phyloP scores from a whole-genome alignment of 1,140 invertebrate species.

The Steinernema feltiae region DNA sequence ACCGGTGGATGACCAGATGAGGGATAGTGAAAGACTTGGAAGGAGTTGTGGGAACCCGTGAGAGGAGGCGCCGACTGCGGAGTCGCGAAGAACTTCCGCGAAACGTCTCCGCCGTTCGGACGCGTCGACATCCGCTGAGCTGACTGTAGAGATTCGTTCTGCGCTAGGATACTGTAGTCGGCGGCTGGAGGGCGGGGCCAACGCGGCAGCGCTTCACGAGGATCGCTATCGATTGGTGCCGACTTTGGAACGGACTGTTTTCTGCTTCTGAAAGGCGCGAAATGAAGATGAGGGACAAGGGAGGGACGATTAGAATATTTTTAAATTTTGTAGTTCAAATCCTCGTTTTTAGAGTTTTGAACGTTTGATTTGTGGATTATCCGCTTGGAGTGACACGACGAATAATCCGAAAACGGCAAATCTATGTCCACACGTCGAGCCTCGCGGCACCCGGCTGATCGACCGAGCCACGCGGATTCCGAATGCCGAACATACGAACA shows the following conservation, averaged over 20 bases:
- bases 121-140: background rate
- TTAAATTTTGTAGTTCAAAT: no score
- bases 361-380: no score
- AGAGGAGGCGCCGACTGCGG: background rate
- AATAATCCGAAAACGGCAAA: no score
- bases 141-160: background rate
- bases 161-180: background rate
- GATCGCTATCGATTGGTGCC: slow-evolving; percentile 2
- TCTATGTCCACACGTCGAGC: no score
- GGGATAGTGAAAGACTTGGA: background rate
- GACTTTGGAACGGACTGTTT: slow-evolving; percentile 6
- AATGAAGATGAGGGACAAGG: background rate
- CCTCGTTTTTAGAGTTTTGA: no score
- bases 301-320: no score
- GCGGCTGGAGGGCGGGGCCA: background rate
- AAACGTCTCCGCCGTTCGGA: background rate
- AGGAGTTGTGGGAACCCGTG: background rate
- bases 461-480: no score
- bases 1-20: background rate
- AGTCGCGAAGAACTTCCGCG: background rate
- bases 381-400: no score
- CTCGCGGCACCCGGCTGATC: no score
- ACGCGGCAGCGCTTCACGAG: no score
- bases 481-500: no score
- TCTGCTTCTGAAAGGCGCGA: background rate